These are phyloP conservation scores for Gadopsis bispinosus DNA, from an alignment of 2,797 vertebrate species.

Conservation along the genomic window DNA sequence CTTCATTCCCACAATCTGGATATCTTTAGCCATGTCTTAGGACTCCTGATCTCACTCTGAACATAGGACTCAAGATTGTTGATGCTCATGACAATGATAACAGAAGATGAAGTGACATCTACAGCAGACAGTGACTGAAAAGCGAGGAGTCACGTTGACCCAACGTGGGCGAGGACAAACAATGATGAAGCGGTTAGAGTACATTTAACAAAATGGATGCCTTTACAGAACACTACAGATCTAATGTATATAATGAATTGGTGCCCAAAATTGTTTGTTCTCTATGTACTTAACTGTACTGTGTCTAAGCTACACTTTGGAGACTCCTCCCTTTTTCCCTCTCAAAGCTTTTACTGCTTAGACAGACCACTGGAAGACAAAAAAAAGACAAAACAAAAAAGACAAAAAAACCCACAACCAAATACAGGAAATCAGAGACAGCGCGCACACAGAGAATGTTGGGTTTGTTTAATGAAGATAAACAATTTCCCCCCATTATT, in stretches of 20 bases:
- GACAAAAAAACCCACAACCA: conserved; percentile 31
- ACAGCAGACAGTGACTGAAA: conserved; percentile 81
- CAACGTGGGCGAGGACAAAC: conserved; percentile 72
- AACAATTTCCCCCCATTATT: conserved; percentile 81
- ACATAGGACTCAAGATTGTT: conserved; percentile 79
- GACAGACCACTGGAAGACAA: conserved; percentile 69
- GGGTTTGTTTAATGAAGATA: conserved; percentile 72
- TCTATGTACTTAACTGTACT: conserved; percentile 89
- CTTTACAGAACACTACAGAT: conserved; percentile 91
- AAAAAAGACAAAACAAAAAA: conserved; percentile 28
- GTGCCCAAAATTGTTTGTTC: conserved; percentile 93
- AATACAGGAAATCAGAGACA: conserved; percentile 58
- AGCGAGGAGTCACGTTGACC: conserved; percentile 75
- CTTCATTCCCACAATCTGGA: conserved; percentile 88
- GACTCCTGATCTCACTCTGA: conserved; percentile 63
- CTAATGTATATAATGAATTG: conserved; percentile 93
- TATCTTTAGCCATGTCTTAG: conserved; percentile 88
- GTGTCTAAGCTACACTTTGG: conserved; percentile 89
- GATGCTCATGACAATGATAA: conserved; percentile 89
- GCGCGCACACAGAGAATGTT: conserved; percentile 86
- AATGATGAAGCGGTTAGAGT: conserved; percentile 77
- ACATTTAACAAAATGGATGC: conserved; percentile 91
- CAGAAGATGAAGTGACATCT: conserved; percentile 86
- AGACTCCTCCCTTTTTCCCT: conserved; percentile 83
- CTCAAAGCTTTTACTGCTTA: conserved; percentile 83